phyloP scores from a whole-genome alignment of 2,888 invertebrate species.

The Cerceris ruficornis region DNA sequence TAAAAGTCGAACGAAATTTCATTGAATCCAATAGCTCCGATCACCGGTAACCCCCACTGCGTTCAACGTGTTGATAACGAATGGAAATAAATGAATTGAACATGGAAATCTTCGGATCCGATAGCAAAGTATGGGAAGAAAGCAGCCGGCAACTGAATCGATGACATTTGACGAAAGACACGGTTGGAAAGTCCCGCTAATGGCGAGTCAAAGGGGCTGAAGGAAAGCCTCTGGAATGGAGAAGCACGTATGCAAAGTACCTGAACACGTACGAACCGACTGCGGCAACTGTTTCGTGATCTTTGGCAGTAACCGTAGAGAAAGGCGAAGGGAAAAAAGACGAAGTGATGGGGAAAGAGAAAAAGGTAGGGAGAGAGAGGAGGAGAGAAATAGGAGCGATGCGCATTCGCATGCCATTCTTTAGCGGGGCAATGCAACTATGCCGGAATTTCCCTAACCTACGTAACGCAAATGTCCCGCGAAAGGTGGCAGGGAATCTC shows the following conservation, averaged over 20 bases:
- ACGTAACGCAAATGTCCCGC: conserved; percentile 58
- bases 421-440: conserved; percentile 46
- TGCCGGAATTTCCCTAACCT: conserved; percentile 59
- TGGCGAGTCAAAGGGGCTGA: conserved; percentile 11
- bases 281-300: conserved; percentile 33
- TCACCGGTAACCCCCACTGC: too few relatives aligned
- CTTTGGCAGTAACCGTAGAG: conserved; percentile 33
- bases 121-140: too few relatives aligned
- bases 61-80: too few relatives aligned
- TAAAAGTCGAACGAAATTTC: too few relatives aligned
- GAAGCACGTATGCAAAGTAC: not conserved
- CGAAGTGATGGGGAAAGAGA: too few relatives aligned
- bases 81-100: too few relatives aligned
- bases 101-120: too few relatives aligned
- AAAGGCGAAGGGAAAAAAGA: too few relatives aligned
- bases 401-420: conserved; percentile 40
- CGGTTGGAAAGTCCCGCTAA: conserved; percentile 12
- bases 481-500: conserved; percentile 64
- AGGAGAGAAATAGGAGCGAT: conserved; percentile 21
- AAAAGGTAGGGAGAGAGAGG: too few relatives aligned
- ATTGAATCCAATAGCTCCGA: too few relatives aligned
- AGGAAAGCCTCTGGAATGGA: conserved; percentile 6
- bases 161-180: conserved; percentile 7
- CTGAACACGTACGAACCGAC: not conserved
- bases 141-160: not conserved